Percentiles rank a stretch among this genome's conserved stretches.
Conservation (phyloP, 2,888 invertebrate genomes). For the Rutpela maculata region DNA sequence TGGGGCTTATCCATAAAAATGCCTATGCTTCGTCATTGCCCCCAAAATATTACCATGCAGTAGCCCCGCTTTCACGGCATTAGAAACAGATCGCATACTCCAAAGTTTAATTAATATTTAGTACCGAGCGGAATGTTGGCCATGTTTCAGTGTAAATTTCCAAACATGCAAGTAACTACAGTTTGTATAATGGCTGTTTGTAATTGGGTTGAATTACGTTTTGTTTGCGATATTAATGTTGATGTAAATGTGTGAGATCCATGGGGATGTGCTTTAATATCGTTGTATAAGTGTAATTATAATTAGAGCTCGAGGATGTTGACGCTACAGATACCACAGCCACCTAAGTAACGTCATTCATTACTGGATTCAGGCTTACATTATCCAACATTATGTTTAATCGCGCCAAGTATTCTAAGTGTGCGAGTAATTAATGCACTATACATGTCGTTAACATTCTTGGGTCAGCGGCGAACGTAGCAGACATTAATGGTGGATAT, state of each 20-base stretch:
- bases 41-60: constrained; percentile 7
- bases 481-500: constrained; percentile 34
- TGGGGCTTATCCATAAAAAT: too few relatives aligned
- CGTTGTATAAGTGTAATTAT: constrained; percentile 60
- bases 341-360: constrained; percentile 66
- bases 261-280: constrained; percentile 52
- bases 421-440: constrained; percentile 71
- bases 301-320: constrained; percentile 61
- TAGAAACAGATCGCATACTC: constrained; percentile 26
- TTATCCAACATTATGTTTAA: constrained; percentile 69
- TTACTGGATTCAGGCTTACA: constrained; percentile 65
- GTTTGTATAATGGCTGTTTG: constrained; percentile 51
- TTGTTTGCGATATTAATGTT: constrained; percentile 54
- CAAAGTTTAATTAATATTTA: constrained; percentile 42
- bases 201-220: constrained; percentile 55
- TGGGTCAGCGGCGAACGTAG: constrained; percentile 61
- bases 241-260: constrained; percentile 55
- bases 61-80: neutral
- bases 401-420: constrained; percentile 70
- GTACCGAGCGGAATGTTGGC: constrained; percentile 37
- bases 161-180: constrained; percentile 49
- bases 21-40: too few relatives aligned
- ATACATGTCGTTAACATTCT: constrained; percentile 72
- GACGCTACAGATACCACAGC: constrained; percentile 60
- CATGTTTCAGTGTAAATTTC: constrained; percentile 50